Conservation (phyloP, 2,113 vertebrate genomes). For the Dendrocopos noguchii region DNA sequence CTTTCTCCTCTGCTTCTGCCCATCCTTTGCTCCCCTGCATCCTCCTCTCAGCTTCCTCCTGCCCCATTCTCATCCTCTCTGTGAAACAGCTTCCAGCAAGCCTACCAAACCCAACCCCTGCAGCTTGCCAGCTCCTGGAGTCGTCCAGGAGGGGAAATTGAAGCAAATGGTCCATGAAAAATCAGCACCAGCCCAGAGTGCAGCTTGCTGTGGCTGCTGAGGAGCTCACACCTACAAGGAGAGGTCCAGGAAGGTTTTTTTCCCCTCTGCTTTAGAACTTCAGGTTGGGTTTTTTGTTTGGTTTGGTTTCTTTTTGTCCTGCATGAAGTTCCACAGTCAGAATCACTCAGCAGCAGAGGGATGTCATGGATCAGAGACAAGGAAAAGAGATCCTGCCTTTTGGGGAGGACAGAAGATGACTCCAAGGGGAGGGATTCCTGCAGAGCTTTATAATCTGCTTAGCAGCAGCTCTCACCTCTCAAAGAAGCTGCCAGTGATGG, state of each 20-base stretch:
- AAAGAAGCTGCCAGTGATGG: neutral
- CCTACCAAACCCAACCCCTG: rapidly evolving
- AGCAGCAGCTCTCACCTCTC: neutral
- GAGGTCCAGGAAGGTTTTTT: neutral
- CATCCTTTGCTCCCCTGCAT: neutral
- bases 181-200: neutral
- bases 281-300: neutral
- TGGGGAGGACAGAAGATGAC: neutral
- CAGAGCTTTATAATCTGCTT: neutral
- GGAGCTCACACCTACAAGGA: neutral
- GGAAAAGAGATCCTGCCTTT: neutral
- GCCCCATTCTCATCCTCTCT: neutral
- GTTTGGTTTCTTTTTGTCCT: neutral
- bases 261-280: neutral
- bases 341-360: neutral
- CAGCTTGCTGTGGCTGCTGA: neutral
- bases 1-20: neutral
- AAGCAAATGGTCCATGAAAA: neutral
- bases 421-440: neutral
- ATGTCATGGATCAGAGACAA: neutral
- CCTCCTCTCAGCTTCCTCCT: neutral
- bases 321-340: neutral
- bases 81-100: neutral
- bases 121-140: neutral
- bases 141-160: neutral